Evolutionary conservation across 2,113 vertebrate species (phyloP).

Genomic region (Acanthisitta chloris): DNA sequence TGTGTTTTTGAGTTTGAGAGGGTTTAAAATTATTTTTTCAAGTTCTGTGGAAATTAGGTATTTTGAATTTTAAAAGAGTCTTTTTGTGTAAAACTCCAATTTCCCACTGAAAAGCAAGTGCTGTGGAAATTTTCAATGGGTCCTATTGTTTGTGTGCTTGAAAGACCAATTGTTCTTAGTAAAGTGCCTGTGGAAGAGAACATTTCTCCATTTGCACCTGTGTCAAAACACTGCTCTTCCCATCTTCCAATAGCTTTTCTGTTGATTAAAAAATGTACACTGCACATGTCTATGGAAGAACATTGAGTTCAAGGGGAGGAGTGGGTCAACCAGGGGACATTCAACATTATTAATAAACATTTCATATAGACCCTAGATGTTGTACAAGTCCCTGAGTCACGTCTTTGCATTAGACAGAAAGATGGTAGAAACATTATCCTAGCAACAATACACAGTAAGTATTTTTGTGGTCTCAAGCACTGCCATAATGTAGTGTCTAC

Average conservation of each 20-base stretch:
- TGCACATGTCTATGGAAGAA: not conserved
- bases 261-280: not conserved
- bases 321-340: not conserved
- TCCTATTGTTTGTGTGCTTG: not conserved
- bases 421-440: not conserved
- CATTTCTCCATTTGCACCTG: not conserved
- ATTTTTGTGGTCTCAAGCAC: not conserved
- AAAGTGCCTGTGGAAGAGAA: not conserved
- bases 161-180: not conserved
- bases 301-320: not conserved
- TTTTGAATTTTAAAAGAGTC: not conserved
- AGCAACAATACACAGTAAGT: not conserved
- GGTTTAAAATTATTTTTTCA: not conserved
- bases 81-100: not conserved
- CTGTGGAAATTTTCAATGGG: not conserved
- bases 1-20: not conserved
- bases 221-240: not conserved
- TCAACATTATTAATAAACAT: not conserved
- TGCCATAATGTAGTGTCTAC: not conserved
- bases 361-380: not conserved
- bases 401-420: not conserved
- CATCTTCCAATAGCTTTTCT: not conserved
- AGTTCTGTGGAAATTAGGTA: not conserved
- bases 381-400: not conserved
- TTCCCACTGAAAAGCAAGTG: not conserved